Conservation (phyloP, 2,888 invertebrate genomes). For the Agrotis puta region DNA sequence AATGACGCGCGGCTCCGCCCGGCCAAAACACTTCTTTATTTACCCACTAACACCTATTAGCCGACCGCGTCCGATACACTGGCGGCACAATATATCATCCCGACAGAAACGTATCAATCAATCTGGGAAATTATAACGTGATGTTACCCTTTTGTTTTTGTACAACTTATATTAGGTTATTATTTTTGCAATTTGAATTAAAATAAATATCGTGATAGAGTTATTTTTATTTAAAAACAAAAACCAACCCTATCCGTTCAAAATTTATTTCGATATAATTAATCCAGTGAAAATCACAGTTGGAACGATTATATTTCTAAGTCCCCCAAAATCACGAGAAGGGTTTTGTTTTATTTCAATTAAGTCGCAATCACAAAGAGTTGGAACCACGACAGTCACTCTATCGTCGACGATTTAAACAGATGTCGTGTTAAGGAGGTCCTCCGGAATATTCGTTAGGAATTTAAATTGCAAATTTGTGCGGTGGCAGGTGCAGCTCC, state of each 20-base stretch:
- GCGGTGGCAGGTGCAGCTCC: slow-evolving; percentile 89
- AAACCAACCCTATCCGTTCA: slow-evolving; percentile 20
- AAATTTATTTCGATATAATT: slow-evolving; percentile 45
- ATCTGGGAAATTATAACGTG: slow-evolving; percentile 84
- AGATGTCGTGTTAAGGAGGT: slow-evolving; percentile 92
- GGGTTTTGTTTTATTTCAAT: slow-evolving; percentile 90
- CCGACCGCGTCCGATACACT: slow-evolving; percentile 80
- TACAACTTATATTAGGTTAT: slow-evolving; percentile 30
- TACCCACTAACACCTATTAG: slow-evolving; percentile 88
- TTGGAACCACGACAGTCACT: slow-evolving; percentile 86
- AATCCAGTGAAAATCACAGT: slow-evolving; percentile 69
- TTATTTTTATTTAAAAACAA: slow-evolving; percentile 17
- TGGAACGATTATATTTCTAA: slow-evolving; percentile 68
- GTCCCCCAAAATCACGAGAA: slow-evolving; percentile 76
- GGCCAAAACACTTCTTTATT: slow-evolving; percentile 82
- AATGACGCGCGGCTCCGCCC: slow-evolving; percentile 85
- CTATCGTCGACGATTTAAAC: slow-evolving; percentile 90
- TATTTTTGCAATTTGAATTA: background rate
- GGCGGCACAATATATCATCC: slow-evolving; percentile 84
- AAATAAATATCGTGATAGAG: background rate
- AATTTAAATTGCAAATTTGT: slow-evolving; percentile 91
- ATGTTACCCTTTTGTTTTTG: slow-evolving; percentile 76
- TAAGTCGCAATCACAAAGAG: slow-evolving; percentile 88
- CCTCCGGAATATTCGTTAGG: slow-evolving; percentile 88
- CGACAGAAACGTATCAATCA: slow-evolving; percentile 85